Evolutionary conservation across 53 echinoderm and acorn worm species (phyloP), one percentile per base, ranked within the genome.

Genomic region (Paracentrotus lividus): DNA sequence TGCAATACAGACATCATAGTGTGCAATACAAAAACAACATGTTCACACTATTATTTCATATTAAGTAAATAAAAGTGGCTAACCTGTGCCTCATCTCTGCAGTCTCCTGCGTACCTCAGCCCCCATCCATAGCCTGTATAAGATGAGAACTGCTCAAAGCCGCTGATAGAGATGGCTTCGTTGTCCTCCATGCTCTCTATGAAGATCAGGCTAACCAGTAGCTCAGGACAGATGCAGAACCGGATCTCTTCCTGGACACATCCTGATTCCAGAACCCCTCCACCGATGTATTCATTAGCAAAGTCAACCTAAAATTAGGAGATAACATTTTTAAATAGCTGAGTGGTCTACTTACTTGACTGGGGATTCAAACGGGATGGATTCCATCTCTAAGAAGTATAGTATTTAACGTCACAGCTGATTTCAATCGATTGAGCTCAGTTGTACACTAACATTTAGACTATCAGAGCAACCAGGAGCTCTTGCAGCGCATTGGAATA

Each of bases 211-310:
- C 93, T 85, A 5, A 92, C 93, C 16, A 98, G 78, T 36, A 98
- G 94, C 93, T 98, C 98, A 27, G 98, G 98, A 87, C 96, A 95
- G 31, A 90, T 93, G 95, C 85, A 88, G 93, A 98, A 98, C 10
- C 98, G 94, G 51, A 98, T 98, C 94, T 98, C 98, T 93, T 98
- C 98, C 95, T 96, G 98, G 32, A 96, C 94, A 4, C 95, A 94
- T 12, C 98, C 96, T 14, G 92, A 59, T n/a, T 87, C 92, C 0
- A 98, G 90, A 20, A 94, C 96, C 42, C 96, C 96, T 31, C 95
- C 95, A 4, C 98, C 98, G 34, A 96, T 94, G 93, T 95, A 98
- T 31, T 88, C 86, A 64, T 98, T 98, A 43, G 98, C 96, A 91
- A 96, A 98, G 77, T 98, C 98, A 85, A 98, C 98, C 98, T 98